phyloP scores from a whole-genome alignment of 2,113 vertebrate genomes.

The Zapus hudsonius region DNA sequence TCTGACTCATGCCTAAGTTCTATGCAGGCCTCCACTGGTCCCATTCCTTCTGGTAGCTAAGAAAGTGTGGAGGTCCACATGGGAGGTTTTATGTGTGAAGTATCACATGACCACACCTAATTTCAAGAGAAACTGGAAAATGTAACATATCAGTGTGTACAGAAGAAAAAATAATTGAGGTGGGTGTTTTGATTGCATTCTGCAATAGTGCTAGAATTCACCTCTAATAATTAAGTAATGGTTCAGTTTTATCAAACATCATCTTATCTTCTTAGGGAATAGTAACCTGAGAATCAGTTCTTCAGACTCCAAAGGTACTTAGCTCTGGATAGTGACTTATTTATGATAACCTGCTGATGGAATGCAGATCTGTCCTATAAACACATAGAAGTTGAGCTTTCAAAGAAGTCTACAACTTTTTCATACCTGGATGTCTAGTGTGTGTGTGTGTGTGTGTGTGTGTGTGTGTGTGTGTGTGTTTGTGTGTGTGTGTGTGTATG shows the following conservation, averaged over 20 bases:
- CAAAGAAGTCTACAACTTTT: not conserved
- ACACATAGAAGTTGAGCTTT: not conserved
- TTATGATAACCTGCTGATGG: not conserved
- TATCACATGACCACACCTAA: not conserved
- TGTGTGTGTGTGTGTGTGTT: too few relatives aligned
- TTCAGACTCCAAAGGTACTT: not conserved
- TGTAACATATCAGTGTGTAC: not conserved
- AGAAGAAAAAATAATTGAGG: not conserved
- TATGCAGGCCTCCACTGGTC: not conserved
- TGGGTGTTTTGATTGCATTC: not conserved
- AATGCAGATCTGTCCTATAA: not conserved
- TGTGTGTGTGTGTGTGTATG: too few relatives aligned
- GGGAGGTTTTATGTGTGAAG: not conserved
- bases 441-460: too few relatives aligned
- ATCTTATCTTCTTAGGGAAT: slow-evolving; percentile 3
- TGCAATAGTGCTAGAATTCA: not conserved
- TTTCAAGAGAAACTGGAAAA: not conserved
- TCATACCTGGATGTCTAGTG: not conserved
- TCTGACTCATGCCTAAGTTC: not conserved
- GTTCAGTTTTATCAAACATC: not conserved
- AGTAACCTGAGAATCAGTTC: not conserved
- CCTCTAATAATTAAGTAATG: not conserved
- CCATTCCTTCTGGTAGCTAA: not conserved
- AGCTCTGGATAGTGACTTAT: not conserved
- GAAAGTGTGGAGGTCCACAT: not conserved